Conservation (phyloP, 2,888 invertebrate genomes). For the Drosophila pseudotalamancana region DNA sequence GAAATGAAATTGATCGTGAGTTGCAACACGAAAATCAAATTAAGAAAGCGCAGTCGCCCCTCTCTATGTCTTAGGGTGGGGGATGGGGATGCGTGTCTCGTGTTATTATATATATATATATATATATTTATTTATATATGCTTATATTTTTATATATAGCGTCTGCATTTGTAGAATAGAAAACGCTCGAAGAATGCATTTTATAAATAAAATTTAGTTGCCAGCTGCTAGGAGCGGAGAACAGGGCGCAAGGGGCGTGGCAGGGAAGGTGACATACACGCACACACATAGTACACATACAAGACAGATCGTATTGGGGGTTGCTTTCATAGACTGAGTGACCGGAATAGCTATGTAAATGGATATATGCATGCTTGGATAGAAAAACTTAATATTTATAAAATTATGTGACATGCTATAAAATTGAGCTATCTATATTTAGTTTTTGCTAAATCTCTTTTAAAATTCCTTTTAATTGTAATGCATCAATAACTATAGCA, state of each 20-base stretch:
- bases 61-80: constrained; percentile 13
- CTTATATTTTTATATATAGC: constrained; percentile 2
- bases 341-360: too few species aligned
- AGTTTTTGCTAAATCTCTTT: too few species aligned
- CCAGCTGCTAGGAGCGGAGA: constrained; percentile 29
- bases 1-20: constrained; percentile 74
- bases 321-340: too few species aligned
- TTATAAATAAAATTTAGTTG: constrained; percentile 63
- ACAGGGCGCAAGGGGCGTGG: neutral
- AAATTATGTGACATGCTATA: too few species aligned
- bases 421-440: too few species aligned
- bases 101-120: constrained; percentile 2
- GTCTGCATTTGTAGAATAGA: constrained; percentile 18
- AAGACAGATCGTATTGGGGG: too few species aligned
- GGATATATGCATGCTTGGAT: too few species aligned
- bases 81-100: constrained; percentile 23
- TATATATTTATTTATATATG: neutral
- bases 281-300: too few species aligned
- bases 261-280: neutral
- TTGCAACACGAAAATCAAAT: constrained; percentile 72
- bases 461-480: too few species aligned
- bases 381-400: too few species aligned
- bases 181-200: constrained; percentile 47
- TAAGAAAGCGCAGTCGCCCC: constrained; percentile 49
- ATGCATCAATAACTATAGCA: too few species aligned